A percentile compares a stretch with the other conserved stretches of the same genome.
phyloP scores from a whole-genome alignment of 2,888 invertebrate species.

The Callimorpha dominula region DNA sequence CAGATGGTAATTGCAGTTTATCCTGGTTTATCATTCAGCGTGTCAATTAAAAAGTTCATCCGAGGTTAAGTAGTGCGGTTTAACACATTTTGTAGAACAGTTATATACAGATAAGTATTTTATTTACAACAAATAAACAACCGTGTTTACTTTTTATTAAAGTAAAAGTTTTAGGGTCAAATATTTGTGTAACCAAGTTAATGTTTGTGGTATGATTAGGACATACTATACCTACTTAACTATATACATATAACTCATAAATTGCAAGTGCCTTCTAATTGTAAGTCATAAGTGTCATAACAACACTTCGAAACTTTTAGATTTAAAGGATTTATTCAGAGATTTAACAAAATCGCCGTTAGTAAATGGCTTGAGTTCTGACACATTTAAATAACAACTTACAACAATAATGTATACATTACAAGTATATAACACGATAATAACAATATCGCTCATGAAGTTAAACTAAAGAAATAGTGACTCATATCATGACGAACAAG shows the following conservation, averaged over 20 bases:
- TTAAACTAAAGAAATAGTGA: constrained; percentile 16
- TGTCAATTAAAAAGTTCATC: no score
- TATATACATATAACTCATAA: no score
- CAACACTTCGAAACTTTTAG: background rate
- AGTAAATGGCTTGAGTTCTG: background rate
- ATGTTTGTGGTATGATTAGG: no score
- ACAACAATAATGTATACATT: constrained; percentile 4
- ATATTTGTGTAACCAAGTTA: no score
- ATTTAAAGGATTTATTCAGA: background rate
- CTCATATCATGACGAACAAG: constrained; percentile 15
- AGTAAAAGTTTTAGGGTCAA: no score
- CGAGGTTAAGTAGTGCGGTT: no score
- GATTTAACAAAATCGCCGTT: background rate
- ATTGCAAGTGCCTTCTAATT: background rate
- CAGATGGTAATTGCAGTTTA: background rate
- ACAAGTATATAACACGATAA: background rate
- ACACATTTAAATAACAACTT: constrained; percentile 4
- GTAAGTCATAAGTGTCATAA: background rate
- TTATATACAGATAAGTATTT: no score
- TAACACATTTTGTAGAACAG: no score
- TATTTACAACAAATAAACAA: no score
- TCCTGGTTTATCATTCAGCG: background rate
- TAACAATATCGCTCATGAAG: constrained; percentile 17
- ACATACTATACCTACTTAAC: no score
- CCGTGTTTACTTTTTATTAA: no score